Base-by-base conservation (phyloP, 2,888 invertebrate genomes). In the Napeogenes inachia region DNA sequence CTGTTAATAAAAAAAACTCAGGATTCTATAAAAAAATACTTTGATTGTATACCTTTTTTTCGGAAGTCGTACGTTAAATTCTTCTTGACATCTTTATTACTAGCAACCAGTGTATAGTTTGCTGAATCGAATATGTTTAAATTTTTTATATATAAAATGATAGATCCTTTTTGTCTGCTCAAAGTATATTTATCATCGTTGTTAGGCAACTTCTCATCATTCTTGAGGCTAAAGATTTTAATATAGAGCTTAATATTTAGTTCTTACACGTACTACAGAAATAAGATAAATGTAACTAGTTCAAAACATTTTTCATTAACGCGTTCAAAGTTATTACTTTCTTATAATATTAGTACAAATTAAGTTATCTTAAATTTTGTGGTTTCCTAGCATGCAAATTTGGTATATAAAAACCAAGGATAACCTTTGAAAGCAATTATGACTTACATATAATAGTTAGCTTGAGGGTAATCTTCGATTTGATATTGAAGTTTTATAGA, bases 81-180 rank as follows among this genome's bases (percentile, higher is more conserved):
- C 42, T 72, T 63, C 1, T 61, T 73, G 4, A 67, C 46, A 54
- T 78, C 71, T 6, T 72, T 66, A 66, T 86, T 89, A 3, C 53
- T 65, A 4, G 78, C 83, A 0, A 73, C 67, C 2, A 87, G 59
- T 0, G 85, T 86, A 59, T 88, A 89, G 55, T 79, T 81, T 12
- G 71, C 89, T 0, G 79, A 78, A 56, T 89, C 87, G 0, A 66
- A 60, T 2, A 85, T 72, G 12, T 65, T 68, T n/a, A 77, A 21
- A 12, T 76, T 60, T 1, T 4, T 54, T 13, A 86, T 80, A 0
- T 5, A 62, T 42, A 85, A 66, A 8, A 58, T 59, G 4, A 73
- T 63, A 8, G 73, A 69, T 3, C 65, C 68, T 13, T 47, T 32
- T 0, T 12, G 1, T 13, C 54, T 47, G 0, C 8, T 66, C 3